phyloP scores from a whole-genome alignment of 1,140 invertebrate species.

The Teleopsis dalmanni region DNA sequence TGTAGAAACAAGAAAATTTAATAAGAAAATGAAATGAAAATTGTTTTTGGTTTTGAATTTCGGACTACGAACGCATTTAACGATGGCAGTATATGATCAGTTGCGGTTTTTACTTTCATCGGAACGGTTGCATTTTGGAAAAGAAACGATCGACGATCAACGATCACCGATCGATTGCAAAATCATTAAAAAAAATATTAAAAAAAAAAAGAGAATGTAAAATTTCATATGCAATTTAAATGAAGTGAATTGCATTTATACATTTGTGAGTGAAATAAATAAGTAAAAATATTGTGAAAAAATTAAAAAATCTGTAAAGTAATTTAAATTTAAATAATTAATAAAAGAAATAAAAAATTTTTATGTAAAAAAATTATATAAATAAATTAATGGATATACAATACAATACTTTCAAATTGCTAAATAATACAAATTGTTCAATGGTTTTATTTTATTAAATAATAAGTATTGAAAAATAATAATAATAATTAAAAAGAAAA shows the following conservation, averaged over 20 bases:
- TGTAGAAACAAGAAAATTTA: no score
- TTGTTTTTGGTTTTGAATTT: no score
- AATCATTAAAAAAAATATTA: background rate
- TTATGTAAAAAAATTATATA: background rate
- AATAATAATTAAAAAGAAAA: no score
- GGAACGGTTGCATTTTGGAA: constrained; percentile 24
- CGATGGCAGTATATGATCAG: constrained; percentile 38
- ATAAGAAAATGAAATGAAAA: no score
- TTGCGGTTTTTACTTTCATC: constrained; percentile 44
- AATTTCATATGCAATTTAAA: no score
- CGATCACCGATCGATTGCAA: background rate
- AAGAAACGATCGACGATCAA: background rate
- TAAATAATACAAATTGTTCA: no score
- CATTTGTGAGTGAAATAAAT: no score
- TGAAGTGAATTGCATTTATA: no score
- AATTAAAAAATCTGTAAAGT: background rate
- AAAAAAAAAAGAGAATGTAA: background rate
- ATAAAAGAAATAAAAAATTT: background rate
- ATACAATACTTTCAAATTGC: no score
- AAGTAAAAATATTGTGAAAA: background rate
- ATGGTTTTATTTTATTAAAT: no score
- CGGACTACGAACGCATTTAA: no score
- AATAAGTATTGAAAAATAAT: no score
- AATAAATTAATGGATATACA: background rate
- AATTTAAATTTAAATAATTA: constrained; percentile 1